These are phyloP conservation scores for Prenolepis imparis DNA, from an alignment of 2,888 invertebrate species.

Conservation along the genomic window DNA sequence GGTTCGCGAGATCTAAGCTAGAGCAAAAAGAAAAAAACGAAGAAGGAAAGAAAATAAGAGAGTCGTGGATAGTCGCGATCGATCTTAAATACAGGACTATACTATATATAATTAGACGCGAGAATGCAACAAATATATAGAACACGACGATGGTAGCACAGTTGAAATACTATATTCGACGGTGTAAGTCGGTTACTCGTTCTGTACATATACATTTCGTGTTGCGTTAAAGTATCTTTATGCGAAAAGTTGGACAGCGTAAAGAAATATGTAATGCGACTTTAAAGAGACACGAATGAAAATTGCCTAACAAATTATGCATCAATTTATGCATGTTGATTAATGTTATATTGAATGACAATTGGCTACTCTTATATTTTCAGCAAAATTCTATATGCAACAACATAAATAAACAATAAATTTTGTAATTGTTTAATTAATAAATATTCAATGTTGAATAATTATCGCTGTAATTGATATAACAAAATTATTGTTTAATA, in stretches of 20 bases:
- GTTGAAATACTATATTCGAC: constrained; percentile 20
- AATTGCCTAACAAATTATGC: not conserved
- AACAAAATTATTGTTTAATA: not conserved
- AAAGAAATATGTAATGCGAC: not conserved
- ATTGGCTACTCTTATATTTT: not conserved
- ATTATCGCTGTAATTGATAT: not conserved
- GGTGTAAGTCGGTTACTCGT: constrained; percentile 49
- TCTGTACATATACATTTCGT: constrained; percentile 11
- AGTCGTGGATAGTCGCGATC: constrained; percentile 48
- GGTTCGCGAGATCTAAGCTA: constrained; percentile 42
- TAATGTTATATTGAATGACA: not conserved
- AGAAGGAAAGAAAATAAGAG: not conserved
- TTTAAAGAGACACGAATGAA: not conserved
- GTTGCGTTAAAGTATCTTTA: constrained; percentile 27
- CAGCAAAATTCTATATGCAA: not conserved
- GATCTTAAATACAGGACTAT: constrained; percentile 21
- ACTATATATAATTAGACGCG: constrained; percentile 22
- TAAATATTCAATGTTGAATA: not conserved
- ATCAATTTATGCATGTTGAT: not conserved
- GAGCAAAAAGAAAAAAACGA: not conserved
- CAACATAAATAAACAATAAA: not conserved
- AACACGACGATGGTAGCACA: not conserved
- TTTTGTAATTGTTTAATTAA: constrained; percentile 1
- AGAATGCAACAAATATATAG: constrained; percentile 58
- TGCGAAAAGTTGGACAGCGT: constrained; percentile 33